Conservation (phyloP, 2,113 vertebrate genomes). For the Empidonax traillii region DNA sequence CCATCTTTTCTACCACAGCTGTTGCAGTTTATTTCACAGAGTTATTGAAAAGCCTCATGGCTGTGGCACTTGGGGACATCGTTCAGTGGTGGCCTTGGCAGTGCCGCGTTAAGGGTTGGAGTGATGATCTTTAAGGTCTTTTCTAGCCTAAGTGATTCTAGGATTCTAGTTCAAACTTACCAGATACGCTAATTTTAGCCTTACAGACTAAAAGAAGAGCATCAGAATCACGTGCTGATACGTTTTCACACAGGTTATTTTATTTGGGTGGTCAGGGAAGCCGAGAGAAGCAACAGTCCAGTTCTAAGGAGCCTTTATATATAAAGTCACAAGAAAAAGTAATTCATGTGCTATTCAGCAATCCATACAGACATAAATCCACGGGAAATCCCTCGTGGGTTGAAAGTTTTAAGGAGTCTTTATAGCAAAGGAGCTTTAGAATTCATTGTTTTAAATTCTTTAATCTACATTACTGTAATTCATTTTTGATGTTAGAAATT, state of each 20-base stretch:
- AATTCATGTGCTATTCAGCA: background rate
- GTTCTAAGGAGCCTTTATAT: background rate
- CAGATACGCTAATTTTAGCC: background rate
- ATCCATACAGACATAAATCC: background rate
- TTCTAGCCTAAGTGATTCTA: accelerated
- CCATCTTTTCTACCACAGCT: background rate
- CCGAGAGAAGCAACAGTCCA: background rate
- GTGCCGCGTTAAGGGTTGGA: background rate
- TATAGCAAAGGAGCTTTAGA: background rate
- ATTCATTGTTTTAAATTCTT: background rate
- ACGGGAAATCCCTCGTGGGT: background rate
- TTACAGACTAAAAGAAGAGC: background rate
- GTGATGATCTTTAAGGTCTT: background rate
- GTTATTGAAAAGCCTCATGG: background rate
- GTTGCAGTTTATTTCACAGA: background rate
- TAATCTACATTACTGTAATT: background rate
- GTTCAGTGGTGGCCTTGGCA: background rate
- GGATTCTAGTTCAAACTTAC: background rate
- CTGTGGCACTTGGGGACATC: background rate
- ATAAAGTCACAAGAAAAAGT: background rate
- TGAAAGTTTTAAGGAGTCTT: background rate
- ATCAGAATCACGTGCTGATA: background rate
- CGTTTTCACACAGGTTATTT: background rate
- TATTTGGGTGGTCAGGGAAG: background rate
- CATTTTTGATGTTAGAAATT: background rate